Evolutionary conservation across 2,797 vertebrate species (phyloP), one percentile per base, ranked within the genome.

Genomic region (Neomorphus geoffroyi): DNA sequence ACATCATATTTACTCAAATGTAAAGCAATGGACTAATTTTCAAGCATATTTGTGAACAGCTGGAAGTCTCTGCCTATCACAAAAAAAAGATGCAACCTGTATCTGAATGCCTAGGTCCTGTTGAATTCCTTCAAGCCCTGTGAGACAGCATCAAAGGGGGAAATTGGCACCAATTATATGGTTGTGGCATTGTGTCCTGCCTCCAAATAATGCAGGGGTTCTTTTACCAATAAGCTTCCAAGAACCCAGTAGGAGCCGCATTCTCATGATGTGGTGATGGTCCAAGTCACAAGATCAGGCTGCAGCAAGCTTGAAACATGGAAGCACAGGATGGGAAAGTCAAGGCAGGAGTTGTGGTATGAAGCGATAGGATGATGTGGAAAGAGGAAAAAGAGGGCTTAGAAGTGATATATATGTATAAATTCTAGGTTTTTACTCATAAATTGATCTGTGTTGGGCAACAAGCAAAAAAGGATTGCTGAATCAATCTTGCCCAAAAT

Each of bases 1-100:
- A 75, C 51, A 90, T 33, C 23, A 5, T 83, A 74, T 91, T 94
- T 92, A 88, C 75, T 90, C 65, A 86, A 83, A 85, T 78, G 54
- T 80, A 86, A 95, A 83, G 53, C 41, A 11, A 15, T 67, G 71
- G 82, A 91, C 94, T 95, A 78, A 75, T 92, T 91, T 94, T 86
- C 69, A 93, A 90, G 66, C 37, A 8, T 74, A 23, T 80, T 90
- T 80, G 57, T 86, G 79, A 92, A 61, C 57, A 86, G 75, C 45
- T 1, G 2, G 79, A 93, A 94, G 33, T 56, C 33, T 94, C 64
- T 91, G 79, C 56, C 74, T 91, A 24, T 57, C 90, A 67, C 60
- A 69, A 57, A 69, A 30, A 35, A 80, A 92, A 91, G 72, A 74
- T 1, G 5, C 41, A 46, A 35, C 37, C 37, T 65, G 6, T 74